These are phyloP conservation scores for Coregonus clupeaformis DNA, from an alignment of 2,113 vertebrate species.

Conservation along the genomic window DNA sequence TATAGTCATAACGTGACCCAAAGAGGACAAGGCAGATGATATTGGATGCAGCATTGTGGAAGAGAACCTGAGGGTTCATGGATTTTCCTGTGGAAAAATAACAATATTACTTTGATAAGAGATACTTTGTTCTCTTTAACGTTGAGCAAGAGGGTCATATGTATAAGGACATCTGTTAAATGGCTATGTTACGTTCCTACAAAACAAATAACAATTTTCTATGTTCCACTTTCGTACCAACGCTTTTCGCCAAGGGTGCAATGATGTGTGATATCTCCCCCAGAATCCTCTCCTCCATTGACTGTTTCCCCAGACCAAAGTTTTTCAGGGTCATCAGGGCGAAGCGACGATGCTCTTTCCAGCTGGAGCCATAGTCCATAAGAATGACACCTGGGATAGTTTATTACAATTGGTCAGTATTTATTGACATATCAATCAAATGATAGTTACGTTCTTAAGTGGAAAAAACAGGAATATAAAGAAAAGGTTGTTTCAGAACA, in stretches of 20 bases:
- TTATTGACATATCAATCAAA: neutral
- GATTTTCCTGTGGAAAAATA: conserved; percentile 30
- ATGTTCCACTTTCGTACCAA: conserved; percentile 24
- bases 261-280: conserved; percentile 64
- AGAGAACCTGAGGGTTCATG: conserved; percentile 46
- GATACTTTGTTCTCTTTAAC: neutral
- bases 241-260: conserved; percentile 32
- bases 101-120: neutral
- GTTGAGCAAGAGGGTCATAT: neutral
- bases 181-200: neutral
- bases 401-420: neutral
- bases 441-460: neutral
- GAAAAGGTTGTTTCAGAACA: neutral
- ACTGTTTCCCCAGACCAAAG: conserved; percentile 80
- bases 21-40: conserved; percentile 71
- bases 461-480: neutral
- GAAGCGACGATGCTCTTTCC: conserved; percentile 76
- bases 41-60: conserved; percentile 66
- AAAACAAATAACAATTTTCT: neutral
- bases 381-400: conserved; percentile 59
- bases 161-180: neutral
- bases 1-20: conserved; percentile 66
- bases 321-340: conserved; percentile 70
- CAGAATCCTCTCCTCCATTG: conserved; percentile 72
- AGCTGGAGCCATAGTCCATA: conserved; percentile 52